Evolutionary conservation across 2,113 vertebrate species (phyloP), one percentile per base, ranked within the genome.

Genomic region (Tricholaema leucomelas): DNA sequence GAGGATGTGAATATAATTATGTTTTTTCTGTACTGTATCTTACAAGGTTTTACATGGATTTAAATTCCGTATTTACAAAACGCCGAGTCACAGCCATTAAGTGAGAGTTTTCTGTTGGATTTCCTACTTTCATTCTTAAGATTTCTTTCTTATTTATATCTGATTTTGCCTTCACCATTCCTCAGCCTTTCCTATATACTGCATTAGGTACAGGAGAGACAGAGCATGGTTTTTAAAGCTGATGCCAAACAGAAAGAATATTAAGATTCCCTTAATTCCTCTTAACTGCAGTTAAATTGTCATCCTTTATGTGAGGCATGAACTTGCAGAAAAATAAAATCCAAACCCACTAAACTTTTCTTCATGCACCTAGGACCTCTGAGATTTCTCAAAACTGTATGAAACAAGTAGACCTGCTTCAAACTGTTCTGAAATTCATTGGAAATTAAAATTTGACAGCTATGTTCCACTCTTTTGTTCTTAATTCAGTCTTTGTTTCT

Each of bases 401-500:
- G 84, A 85, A 87, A 59, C 59, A 80, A 78, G 48, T 10, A 85
- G 46, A 66, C 27, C 30, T 0, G 0, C 8, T 90, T 88, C 73
- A 79, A 84, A 88, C 55, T 9, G 15, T 58, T 69, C 81, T 16
- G 31, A 76, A 72, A 87, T 54, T 66, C 82, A 19, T 27, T 54
- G 54, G 46, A 70, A 52, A 86, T 86, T 61, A 61, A 63, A 25
- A 90, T 88, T 84, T 82, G 23, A 59, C 83, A 59, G 70, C 5
- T 76, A 78, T 75, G 31, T 69, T 84, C 17, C 28, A 48, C 90
- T 36, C 25, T 86, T 91, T 88, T 94, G 58, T 91, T 94, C 73
- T 90, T 63, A 82, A 20, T 73, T 82, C 70, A 58, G 59, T 46
- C 86, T 88, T 90, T 81, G 50, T 87, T 95, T 87, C 83, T 3